Evolutionary conservation across 1,140 invertebrate genomes (phyloP).

Genomic region (Antheraea pernyi): DNA sequence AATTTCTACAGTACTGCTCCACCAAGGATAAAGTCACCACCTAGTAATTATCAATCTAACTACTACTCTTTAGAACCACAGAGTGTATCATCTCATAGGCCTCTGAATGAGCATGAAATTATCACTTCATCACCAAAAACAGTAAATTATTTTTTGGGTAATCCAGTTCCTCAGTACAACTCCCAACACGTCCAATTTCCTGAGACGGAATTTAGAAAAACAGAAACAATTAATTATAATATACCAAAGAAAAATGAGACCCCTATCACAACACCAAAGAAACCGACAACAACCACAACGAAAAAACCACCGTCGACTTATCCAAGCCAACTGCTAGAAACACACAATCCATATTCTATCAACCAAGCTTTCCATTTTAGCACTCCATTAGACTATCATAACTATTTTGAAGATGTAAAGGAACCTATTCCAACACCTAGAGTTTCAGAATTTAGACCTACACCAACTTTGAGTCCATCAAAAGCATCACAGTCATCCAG

Average conservation of each 20-base stretch:
- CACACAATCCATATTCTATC: constrained; percentile 73
- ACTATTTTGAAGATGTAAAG: constrained; percentile 64
- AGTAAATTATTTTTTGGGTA: constrained; percentile 55
- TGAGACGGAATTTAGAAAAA: constrained; percentile 32
- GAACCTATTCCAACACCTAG: constrained; percentile 46
- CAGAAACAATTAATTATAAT: constrained; percentile 27
- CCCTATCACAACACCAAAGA: constrained; percentile 21
- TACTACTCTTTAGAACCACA: constrained; percentile 70
- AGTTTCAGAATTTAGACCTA: constrained; percentile 22
- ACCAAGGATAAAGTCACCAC: constrained; percentile 45
- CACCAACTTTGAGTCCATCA: constrained; percentile 21
- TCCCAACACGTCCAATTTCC: constrained; percentile 47
- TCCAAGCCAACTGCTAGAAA: constrained; percentile 60
- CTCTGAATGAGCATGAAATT: constrained; percentile 39
- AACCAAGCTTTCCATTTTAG: constrained; percentile 75
- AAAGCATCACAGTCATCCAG: constrained; percentile 27
- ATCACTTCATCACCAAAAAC: constrained; percentile 37
- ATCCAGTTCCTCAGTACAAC: constrained; percentile 47
- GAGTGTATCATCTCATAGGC: constrained; percentile 53
- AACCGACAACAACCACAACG: constrained; percentile 33
- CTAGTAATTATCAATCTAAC: constrained; percentile 45
- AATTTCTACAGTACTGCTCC: constrained; percentile 62
- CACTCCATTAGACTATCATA: constrained; percentile 69
- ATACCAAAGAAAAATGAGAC: constrained; percentile 27
- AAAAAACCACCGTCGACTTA: constrained; percentile 55